A percentile compares a stretch with the other conserved stretches of the same genome.
Conservation (phyloP, 2,797 vertebrate genomes). For the Pachyuromys duprasi region DNA sequence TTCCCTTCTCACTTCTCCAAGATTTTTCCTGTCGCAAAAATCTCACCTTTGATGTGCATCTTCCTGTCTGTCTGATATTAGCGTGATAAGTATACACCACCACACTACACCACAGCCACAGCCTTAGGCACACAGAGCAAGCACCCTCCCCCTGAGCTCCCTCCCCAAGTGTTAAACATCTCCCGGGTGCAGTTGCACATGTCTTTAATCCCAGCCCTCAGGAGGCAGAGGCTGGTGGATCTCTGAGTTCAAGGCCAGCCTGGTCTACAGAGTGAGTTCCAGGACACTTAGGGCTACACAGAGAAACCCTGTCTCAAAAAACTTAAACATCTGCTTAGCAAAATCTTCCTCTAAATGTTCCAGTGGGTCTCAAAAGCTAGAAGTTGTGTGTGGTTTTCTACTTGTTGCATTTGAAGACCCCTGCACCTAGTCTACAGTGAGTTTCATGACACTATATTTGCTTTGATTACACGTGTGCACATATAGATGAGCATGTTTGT, state of each 20-base stretch:
- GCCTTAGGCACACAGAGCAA: background rate
- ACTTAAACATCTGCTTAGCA: background rate
- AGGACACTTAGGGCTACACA: background rate
- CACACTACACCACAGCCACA: background rate
- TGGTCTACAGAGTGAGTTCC: background rate
- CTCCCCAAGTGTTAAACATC: background rate
- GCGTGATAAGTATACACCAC: background rate
- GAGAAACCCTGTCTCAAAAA: background rate
- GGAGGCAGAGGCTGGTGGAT: background rate
- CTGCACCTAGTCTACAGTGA: background rate
- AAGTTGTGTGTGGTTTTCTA: background rate
- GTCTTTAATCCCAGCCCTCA: background rate
- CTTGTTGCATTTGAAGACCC: background rate
- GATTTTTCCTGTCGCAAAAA: background rate
- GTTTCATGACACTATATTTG: fast-evolving
- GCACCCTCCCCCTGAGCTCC: background rate
- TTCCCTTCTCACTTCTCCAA: background rate
- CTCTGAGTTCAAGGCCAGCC: background rate
- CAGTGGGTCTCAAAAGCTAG: background rate
- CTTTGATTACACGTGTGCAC: fast-evolving
- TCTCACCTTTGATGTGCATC: background rate
- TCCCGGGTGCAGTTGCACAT: background rate
- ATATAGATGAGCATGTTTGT: fast-evolving
- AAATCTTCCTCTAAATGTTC: background rate
- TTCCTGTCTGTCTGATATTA: background rate